Conservation (phyloP, 2,113 vertebrate genomes). For the Panthera tigris region DNA sequence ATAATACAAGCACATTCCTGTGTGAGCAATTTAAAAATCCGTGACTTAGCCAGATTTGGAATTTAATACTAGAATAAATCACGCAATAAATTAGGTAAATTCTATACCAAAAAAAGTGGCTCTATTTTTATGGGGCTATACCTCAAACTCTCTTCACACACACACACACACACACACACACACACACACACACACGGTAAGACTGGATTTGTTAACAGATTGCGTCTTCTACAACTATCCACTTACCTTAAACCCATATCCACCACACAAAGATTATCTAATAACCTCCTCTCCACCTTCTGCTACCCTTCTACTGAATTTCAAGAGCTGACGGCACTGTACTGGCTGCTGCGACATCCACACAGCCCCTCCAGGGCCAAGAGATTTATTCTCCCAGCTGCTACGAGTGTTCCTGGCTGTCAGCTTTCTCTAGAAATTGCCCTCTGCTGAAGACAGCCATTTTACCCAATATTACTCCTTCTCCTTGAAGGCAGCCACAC, state of each 20-base stretch:
- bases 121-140: not conserved
- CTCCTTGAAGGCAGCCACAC: not conserved
- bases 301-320: not conserved
- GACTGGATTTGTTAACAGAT: not conserved
- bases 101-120: not conserved
- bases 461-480: not conserved
- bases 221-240: not conserved
- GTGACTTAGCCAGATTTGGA: not conserved
- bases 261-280: not conserved
- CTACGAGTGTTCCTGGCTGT: not conserved
- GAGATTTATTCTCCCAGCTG: not conserved
- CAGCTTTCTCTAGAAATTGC: not conserved
- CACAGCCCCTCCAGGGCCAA: not conserved
- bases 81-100: slow-evolving; percentile 1
- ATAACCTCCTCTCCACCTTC: not conserved
- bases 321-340: not conserved
- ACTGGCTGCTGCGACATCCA: not conserved
- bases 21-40: not conserved
- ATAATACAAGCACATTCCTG: slow-evolving; percentile 15
- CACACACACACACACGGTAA: not conserved
- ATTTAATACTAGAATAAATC: slow-evolving; percentile 48
- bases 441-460: not conserved
- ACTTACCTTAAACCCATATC: not conserved
- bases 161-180: not conserved
- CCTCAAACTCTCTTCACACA: not conserved